Evolutionary conservation across 2,797 vertebrate genomes (phyloP).

Genomic region (Anomalospiza imberbis): DNA sequence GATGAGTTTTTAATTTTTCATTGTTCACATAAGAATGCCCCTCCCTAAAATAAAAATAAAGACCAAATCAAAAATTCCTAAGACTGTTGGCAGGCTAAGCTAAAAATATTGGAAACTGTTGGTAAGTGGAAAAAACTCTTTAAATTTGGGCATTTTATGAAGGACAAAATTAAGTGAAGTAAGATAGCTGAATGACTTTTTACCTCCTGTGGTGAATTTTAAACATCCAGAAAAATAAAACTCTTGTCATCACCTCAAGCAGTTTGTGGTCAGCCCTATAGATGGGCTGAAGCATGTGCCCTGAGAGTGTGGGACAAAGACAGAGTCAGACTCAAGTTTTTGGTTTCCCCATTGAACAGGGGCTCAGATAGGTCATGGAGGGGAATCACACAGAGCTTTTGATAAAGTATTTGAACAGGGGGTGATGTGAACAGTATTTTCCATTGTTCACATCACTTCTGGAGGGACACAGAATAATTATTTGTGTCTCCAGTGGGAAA

Average conservation of each 20-base stretch:
- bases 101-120: background rate
- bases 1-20: background rate
- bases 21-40: background rate
- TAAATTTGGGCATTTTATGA: background rate
- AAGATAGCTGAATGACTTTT: background rate
- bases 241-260: background rate
- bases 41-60: background rate
- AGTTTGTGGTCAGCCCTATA: background rate
- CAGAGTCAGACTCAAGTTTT: background rate
- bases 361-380: background rate
- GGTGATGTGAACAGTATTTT: background rate
- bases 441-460: background rate
- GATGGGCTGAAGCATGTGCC: background rate
- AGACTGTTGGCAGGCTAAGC: background rate
- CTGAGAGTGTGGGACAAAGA: background rate
- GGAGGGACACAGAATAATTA: background rate
- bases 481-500: background rate
- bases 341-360: background rate
- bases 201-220: slow-evolving; percentile 13
- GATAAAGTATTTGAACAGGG: background rate
- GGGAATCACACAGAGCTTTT: background rate
- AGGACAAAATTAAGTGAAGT: background rate
- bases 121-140: background rate
- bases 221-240: slow-evolving; percentile 6
- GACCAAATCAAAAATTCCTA: background rate